These are phyloP conservation scores for Sinohyriopsis cumingii DNA, from an alignment of 2,888 invertebrate species.

Conservation along the genomic window DNA sequence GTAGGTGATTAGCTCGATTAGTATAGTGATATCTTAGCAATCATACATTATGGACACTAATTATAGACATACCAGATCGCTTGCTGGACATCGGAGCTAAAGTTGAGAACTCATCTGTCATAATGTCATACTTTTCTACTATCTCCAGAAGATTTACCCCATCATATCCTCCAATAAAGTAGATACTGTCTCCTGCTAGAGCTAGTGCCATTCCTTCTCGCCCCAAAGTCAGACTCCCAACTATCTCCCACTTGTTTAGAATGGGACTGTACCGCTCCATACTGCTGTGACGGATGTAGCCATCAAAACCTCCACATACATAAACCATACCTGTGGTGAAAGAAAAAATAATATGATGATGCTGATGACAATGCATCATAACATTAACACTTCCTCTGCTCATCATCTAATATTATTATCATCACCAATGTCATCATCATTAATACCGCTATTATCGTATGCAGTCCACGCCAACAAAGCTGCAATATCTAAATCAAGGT, in stretches of 20 bases:
- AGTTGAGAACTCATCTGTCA: constrained; percentile 60
- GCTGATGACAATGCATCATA: background rate
- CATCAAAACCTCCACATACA: constrained; percentile 71
- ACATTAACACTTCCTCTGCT: background rate
- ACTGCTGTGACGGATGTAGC: constrained; percentile 66
- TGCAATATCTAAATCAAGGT: too few relatives aligned
- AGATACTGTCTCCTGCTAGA: constrained; percentile 66
- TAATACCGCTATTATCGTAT: too few relatives aligned
- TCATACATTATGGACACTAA: background rate
- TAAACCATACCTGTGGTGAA: constrained; percentile 63
- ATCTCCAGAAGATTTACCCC: constrained; percentile 68
- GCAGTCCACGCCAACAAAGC: too few relatives aligned
- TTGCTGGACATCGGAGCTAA: constrained; percentile 68
- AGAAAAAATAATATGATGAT: constrained; percentile 1
- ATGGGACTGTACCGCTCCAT: constrained; percentile 68
- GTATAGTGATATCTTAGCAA: too few relatives aligned
- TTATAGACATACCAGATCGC: constrained; percentile 59
- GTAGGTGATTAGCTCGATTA: too few relatives aligned
- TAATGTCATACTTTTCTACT: constrained; percentile 66
- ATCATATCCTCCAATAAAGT: constrained; percentile 71
- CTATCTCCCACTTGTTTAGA: constrained; percentile 65
- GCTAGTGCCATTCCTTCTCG: constrained; percentile 71
- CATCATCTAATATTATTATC: background rate
- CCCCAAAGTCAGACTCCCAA: constrained; percentile 63
- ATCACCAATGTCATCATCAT: background rate